Conservation (phyloP, 64 coral and sea anemone species). For the Montipora efflorescens region DNA sequence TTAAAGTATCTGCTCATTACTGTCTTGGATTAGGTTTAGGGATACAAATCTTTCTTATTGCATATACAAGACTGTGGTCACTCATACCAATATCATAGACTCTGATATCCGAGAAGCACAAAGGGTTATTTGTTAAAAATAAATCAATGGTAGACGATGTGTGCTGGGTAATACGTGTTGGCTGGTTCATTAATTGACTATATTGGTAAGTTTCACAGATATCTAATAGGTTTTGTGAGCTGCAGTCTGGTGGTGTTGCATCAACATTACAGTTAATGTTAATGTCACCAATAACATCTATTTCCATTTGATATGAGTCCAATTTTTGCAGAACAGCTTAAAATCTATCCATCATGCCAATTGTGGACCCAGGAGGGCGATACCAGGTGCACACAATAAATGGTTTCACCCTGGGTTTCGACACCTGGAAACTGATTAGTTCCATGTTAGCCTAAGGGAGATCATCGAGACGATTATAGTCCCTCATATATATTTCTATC, state of each 20-base stretch:
- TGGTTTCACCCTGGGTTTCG: neutral
- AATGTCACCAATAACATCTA: neutral
- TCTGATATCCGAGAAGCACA: too few relatives aligned
- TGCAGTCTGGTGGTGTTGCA: conserved; percentile 37
- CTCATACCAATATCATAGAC: too few relatives aligned
- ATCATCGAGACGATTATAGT: too few relatives aligned
- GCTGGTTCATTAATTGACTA: too few relatives aligned
- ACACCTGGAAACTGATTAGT: neutral
- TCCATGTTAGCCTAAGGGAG: neutral
- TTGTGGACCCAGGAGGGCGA: neutral
- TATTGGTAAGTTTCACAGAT: too few relatives aligned
- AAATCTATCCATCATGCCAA: neutral
- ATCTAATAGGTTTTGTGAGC: neutral
- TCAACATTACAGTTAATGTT: conserved; percentile 17
- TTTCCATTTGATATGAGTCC: neutral
- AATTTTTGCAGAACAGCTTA: neutral
- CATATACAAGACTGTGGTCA: too few relatives aligned
- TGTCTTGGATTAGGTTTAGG: too few relatives aligned
- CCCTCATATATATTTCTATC: neutral
- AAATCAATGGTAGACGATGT: too few relatives aligned
- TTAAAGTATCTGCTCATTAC: too few relatives aligned
- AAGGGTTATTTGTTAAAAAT: too few relatives aligned
- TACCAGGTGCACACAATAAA: neutral
- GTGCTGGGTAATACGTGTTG: too few relatives aligned
- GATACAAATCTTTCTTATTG: too few relatives aligned